These are phyloP conservation scores for Panagrolaimus sp. DNA, from an alignment of 1,140 invertebrate species.

Conservation along the genomic window DNA sequence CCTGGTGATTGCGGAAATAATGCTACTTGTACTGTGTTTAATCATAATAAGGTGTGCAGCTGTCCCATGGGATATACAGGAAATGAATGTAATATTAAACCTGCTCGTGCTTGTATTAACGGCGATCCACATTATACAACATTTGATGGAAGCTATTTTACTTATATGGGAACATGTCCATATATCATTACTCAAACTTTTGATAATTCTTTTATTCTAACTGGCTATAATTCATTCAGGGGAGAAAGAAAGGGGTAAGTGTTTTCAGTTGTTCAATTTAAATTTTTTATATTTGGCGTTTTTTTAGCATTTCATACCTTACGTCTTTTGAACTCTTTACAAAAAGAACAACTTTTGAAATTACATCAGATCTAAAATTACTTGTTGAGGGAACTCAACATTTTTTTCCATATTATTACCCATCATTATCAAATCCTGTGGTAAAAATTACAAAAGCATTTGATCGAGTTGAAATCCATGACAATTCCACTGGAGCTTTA, in stretches of 20 bases:
- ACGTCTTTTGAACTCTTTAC: neutral
- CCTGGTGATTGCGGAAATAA: neutral
- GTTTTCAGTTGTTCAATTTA: no score
- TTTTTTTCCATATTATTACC: neutral
- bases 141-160: neutral
- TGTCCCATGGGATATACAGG: neutral
- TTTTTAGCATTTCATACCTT: neutral
- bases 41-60: neutral
- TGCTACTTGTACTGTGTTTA: neutral
- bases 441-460: neutral
- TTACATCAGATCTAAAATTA: neutral
- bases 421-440: neutral
- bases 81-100: neutral
- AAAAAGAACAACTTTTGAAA: neutral
- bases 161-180: neutral
- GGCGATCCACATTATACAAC: slow-evolving; percentile 4
- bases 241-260: no score
- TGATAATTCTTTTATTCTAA: neutral
- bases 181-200: neutral
- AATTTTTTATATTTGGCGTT: no score
- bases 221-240: no score
- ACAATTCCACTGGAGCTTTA: neutral
- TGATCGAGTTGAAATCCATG: neutral
- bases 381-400: neutral
- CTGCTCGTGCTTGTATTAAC: neutral